A percentile compares a stretch with the other conserved stretches of the same genome.
These are phyloP conservation scores for Muschampia plurimacula DNA, from an alignment of 2,888 invertebrate genomes.

Conservation along the genomic window DNA sequence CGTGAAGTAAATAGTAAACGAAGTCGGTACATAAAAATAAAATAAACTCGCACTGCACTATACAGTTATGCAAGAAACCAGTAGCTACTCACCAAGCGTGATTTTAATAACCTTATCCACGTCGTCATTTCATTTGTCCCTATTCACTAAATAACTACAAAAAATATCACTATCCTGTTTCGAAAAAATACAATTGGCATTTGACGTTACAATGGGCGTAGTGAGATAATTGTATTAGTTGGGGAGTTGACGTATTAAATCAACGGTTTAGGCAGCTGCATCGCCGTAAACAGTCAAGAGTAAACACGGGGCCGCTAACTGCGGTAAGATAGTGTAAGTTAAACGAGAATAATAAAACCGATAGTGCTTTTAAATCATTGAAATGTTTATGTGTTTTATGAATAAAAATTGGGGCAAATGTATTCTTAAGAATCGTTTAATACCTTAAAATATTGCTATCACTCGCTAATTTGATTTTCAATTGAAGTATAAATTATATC, in stretches of 20 bases:
- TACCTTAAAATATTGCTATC: no score
- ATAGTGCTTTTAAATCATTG: not conserved
- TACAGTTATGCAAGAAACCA: no score
- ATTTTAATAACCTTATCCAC: not conserved
- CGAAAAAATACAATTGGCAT: constrained; percentile 19
- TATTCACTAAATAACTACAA: not conserved
- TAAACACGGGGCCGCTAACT: constrained; percentile 23
- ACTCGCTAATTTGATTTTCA: no score
- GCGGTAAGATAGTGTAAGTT: not conserved
- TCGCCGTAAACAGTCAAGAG: constrained; percentile 6
- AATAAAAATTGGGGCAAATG: no score
- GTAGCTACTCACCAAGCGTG: not conserved
- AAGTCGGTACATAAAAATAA: no score
- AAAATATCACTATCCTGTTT: not conserved
- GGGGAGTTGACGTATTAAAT: constrained; percentile 15
- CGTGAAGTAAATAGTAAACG: no score
- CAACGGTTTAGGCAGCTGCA: constrained; percentile 31
- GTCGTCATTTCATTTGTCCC: not conserved
- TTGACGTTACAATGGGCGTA: constrained; percentile 21
- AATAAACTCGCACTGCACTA: no score
- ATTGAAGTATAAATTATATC: no score
- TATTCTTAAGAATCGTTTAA: no score
- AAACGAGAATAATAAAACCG: constrained; percentile 2
- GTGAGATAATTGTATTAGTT: constrained; percentile 29
- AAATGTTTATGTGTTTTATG: not conserved